phyloP scores from a whole-genome alignment of 2,113 vertebrate species.

The Lampris incognitus region DNA sequence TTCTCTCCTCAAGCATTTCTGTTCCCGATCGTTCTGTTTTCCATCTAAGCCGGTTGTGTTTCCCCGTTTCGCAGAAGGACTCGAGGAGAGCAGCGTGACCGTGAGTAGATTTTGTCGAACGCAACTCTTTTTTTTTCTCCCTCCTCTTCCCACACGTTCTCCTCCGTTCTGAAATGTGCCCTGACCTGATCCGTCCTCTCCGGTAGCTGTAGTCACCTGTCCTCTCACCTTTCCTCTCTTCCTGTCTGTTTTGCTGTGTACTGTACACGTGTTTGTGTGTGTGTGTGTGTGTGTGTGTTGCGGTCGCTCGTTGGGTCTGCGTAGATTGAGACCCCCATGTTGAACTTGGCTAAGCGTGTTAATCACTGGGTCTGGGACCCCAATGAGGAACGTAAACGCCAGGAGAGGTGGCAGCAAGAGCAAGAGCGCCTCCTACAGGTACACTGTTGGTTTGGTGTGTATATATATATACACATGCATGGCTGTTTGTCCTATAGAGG shows the following conservation, averaged over 20 bases:
- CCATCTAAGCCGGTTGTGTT: neutral
- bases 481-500: constrained; percentile 13
- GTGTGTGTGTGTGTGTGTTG: constrained; percentile 45
- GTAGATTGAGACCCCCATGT: constrained; percentile 85
- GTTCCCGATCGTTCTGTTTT: neutral
- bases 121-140: constrained; percentile 4
- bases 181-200: constrained; percentile 68
- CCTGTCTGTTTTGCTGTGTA: constrained; percentile 61
- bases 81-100: constrained; percentile 74
- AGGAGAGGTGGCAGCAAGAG: constrained; percentile 96
- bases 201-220: constrained; percentile 61
- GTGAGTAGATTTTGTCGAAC: constrained; percentile 72
- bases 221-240: constrained; percentile 77
- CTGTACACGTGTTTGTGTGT: constrained; percentile 22
- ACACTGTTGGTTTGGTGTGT: constrained; percentile 58
- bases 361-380: constrained; percentile 98
- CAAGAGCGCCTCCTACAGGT: constrained; percentile 98
- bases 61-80: constrained; percentile 68
- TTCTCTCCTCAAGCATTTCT: neutral
- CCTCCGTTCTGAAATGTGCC: constrained; percentile 64
- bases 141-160: constrained; percentile 42
- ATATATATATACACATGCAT: constrained; percentile 38
- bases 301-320: constrained; percentile 55
- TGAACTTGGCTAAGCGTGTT: constrained; percentile 88
- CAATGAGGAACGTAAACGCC: constrained; percentile 93